A percentile compares a stretch with the other conserved stretches of the same genome.
Conservation (phyloP, 2,888 invertebrate genomes). For the Rhamphomyia laevipes region DNA sequence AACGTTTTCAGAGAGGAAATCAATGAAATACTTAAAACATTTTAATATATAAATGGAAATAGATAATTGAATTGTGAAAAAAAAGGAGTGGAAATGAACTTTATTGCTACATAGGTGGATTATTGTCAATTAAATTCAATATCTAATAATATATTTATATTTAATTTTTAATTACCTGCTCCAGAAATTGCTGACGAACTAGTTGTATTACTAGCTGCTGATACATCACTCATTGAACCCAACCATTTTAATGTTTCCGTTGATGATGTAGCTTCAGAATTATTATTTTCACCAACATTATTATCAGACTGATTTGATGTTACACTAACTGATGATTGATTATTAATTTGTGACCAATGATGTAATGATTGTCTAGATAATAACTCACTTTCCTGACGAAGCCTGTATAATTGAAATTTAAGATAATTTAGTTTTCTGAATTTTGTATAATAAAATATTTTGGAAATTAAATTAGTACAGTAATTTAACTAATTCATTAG, state of each 20-base stretch:
- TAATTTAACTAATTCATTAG: too few species aligned
- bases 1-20: too few species aligned
- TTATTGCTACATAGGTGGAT: too few species aligned
- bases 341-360: constrained; percentile 37
- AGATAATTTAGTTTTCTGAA: too few species aligned
- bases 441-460: too few species aligned
- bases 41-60: too few species aligned
- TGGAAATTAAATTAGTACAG: too few species aligned
- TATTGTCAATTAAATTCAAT: too few species aligned
- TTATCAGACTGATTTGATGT: constrained; percentile 9
- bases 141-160: neutral
- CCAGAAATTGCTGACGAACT: constrained; percentile 38
- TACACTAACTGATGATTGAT: constrained; percentile 31
- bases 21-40: too few species aligned
- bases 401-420: constrained; percentile 21
- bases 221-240: constrained; percentile 62
- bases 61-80: too few species aligned
- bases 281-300: constrained; percentile 25
- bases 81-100: too few species aligned
- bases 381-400: constrained; percentile 39
- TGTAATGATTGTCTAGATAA: constrained; percentile 35
- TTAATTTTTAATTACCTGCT: neutral
- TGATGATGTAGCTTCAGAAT: constrained; percentile 41
- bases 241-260: constrained; percentile 73
- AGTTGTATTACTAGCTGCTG: constrained; percentile 46